phyloP scores from a whole-genome alignment of 2,797 vertebrate species.

The Orientallactaga sibirica region DNA sequence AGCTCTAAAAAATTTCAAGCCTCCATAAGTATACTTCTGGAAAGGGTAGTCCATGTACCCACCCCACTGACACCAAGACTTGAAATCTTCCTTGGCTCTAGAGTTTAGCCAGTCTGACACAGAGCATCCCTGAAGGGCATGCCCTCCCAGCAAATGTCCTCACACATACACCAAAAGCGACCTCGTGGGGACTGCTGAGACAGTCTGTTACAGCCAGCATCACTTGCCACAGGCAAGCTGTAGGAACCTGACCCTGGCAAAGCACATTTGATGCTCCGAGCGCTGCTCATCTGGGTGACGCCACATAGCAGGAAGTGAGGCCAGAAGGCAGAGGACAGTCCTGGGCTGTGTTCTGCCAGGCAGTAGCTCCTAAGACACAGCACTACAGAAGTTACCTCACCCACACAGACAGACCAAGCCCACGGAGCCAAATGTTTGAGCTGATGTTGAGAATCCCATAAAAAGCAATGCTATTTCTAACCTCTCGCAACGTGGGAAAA shows the following conservation, averaged over 20 bases:
- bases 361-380: background rate
- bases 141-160: constrained; percentile 61
- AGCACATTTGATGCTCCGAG: constrained; percentile 88
- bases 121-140: constrained; percentile 59
- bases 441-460: constrained; percentile 75
- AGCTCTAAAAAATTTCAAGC: constrained; percentile 28
- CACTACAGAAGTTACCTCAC: constrained; percentile 11
- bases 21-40: background rate
- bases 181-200: constrained; percentile 87
- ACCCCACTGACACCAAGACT: fast-evolving
- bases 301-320: background rate
- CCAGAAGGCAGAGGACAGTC: constrained; percentile 8
- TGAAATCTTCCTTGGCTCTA: background rate
- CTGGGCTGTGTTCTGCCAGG: constrained; percentile 61
- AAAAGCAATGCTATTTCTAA: constrained; percentile 82
- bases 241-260: constrained; percentile 90
- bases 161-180: constrained; percentile 84
- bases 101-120: background rate
- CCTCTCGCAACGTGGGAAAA: constrained; percentile 72
- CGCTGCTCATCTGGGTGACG: constrained; percentile 84
- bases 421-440: constrained; percentile 26
- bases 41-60: background rate
- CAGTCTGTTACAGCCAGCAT: constrained; percentile 89
- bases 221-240: constrained; percentile 87
- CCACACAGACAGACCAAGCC: constrained; percentile 22